These are phyloP conservation scores for Mobula birostris DNA, from an alignment of 2,113 vertebrate species.

Conservation along the genomic window DNA sequence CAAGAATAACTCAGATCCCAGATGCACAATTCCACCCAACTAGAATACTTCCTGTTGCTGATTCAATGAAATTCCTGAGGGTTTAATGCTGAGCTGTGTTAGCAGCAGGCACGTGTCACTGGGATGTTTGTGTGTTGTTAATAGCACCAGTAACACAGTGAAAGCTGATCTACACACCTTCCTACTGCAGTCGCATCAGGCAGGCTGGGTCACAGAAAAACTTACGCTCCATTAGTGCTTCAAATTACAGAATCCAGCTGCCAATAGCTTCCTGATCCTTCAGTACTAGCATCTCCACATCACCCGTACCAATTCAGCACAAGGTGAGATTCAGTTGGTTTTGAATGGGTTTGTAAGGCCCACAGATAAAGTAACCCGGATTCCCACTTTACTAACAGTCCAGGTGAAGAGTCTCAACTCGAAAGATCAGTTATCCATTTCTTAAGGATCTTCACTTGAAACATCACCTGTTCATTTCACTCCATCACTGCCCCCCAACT, in stretches of 20 bases:
- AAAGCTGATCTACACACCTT: not conserved
- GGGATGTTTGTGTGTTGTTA: not conserved
- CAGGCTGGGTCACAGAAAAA: not conserved
- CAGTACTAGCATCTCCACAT: not conserved
- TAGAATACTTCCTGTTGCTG: not conserved
- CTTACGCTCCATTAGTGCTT: not conserved
- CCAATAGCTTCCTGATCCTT: not conserved
- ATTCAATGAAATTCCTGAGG: not conserved
- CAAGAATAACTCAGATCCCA: slow-evolving; percentile 17
- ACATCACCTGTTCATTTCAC: no score
- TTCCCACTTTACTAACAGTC: no score
- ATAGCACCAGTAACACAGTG: not conserved
- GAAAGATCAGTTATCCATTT: no score
- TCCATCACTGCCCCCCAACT: no score
- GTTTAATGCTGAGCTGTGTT: not conserved
- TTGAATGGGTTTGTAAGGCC: no score
- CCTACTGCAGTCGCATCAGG: not conserved
- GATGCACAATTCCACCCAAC: slow-evolving; percentile 12
- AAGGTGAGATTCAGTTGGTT: no score
- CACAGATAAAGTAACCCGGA: no score
- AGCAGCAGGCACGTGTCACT: not conserved
- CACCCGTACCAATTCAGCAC: no score
- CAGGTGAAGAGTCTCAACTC: no score
- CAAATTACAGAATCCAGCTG: not conserved
- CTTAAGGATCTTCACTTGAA: no score